Evolutionary conservation across 2,888 invertebrate genomes (phyloP).

Genomic region (Blera fallax): DNA sequence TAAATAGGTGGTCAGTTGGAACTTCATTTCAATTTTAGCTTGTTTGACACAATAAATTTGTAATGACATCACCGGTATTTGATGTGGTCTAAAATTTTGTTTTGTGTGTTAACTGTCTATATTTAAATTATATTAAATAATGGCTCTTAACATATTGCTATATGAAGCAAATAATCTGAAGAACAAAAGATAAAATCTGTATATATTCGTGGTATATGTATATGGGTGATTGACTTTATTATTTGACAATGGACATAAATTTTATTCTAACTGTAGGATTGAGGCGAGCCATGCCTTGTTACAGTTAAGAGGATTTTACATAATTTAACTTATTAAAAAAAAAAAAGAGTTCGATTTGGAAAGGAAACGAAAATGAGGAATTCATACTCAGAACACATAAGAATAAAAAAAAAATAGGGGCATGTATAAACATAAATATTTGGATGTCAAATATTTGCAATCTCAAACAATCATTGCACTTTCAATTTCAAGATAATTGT

Average conservation of each 20-base stretch:
- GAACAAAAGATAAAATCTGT: background rate
- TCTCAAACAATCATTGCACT: background rate
- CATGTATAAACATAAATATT: no score
- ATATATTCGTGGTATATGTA: background rate
- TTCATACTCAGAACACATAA: no score
- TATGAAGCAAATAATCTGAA: background rate
- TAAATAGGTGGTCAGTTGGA: background rate
- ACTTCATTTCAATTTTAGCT: background rate
- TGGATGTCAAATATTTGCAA: background rate
- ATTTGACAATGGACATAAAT: background rate
- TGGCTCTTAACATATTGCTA: background rate
- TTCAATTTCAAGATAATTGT: background rate
- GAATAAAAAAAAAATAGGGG: no score
- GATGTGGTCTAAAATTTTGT: background rate
- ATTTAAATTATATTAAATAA: conserved; percentile 7
- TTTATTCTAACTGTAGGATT: background rate
- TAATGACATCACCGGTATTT: conserved; percentile 20
- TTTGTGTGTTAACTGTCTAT: conserved; percentile 6
- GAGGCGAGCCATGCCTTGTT: no score
- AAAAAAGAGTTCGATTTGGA: no score
- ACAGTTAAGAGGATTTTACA: no score
- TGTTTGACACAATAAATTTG: background rate
- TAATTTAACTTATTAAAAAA: no score
- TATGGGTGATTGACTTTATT: background rate
- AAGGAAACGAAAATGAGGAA: no score